Conservation (phyloP, 1,140 invertebrate genomes). For the Panulirus ornatus region DNA sequence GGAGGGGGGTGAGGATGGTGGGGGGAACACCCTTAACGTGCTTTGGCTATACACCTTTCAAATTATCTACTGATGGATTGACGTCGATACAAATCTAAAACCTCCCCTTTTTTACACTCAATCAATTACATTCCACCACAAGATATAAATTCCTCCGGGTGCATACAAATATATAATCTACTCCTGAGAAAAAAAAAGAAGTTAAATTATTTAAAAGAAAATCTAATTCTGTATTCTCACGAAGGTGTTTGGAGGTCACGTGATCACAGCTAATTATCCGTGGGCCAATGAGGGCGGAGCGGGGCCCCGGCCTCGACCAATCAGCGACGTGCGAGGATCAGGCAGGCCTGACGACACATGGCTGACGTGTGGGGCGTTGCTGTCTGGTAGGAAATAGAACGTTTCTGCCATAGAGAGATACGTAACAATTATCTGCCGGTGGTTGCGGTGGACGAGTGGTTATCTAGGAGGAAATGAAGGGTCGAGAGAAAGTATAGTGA, state of each 20-base stretch:
- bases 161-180: too few relatives aligned
- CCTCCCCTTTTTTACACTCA: too few relatives aligned
- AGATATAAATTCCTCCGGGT: too few relatives aligned
- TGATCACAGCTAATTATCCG: constrained; percentile 41
- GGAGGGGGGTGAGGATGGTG: too few relatives aligned
- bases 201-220: not conserved
- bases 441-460: too few relatives aligned
- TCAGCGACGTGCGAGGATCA: not conserved
- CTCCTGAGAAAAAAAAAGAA: not conserved
- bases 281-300: constrained; percentile 13
- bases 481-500: too few relatives aligned
- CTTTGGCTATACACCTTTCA: not conserved
- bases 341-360: not conserved
- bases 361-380: constrained; percentile 10
- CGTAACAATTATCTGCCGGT: too few relatives aligned
- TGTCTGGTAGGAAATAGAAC: too few relatives aligned
- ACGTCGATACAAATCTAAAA: not conserved
- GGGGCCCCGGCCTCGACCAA: not conserved
- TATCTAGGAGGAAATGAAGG: too few relatives aligned
- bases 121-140: too few relatives aligned
- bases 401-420: too few relatives aligned
- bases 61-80: not conserved
- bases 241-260: constrained; percentile 27
- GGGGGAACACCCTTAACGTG: not conserved
- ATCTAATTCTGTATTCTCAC: constrained; percentile 23